phyloP scores from a whole-genome alignment of 2,888 invertebrate species.

The Anorthoa munda region DNA sequence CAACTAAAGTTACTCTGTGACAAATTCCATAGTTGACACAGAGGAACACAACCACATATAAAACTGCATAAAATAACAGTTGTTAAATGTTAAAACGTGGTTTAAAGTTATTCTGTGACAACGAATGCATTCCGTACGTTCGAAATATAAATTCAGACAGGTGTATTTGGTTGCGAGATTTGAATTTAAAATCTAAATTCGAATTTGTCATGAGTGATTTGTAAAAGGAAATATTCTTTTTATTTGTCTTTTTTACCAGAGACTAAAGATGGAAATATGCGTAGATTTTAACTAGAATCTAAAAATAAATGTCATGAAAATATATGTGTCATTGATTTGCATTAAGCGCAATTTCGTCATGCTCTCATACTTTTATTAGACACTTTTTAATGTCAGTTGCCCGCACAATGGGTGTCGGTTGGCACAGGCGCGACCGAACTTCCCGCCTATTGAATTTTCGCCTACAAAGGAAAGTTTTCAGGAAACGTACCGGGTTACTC shows the following conservation, averaged over 20 bases:
- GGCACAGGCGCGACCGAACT: slow-evolving; percentile 77
- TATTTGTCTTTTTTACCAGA: not conserved
- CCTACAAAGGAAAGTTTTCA: slow-evolving; percentile 88
- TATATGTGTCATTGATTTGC: slow-evolving; percentile 8
- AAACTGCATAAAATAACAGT: slow-evolving; percentile 48
- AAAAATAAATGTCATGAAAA: not conserved
- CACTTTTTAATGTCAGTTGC: slow-evolving; percentile 74
- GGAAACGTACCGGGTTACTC: slow-evolving; percentile 85
- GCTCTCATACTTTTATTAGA: slow-evolving; percentile 67
- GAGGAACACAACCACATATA: slow-evolving; percentile 45
- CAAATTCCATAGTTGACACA: slow-evolving; percentile 61
- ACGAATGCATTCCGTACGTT: slow-evolving; percentile 60
- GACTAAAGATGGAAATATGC: not conserved
- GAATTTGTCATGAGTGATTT: slow-evolving; percentile 39
- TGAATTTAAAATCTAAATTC: slow-evolving; percentile 63
- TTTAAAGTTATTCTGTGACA: slow-evolving; percentile 58
- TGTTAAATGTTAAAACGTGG: slow-evolving; percentile 36
- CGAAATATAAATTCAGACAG: slow-evolving; percentile 66
- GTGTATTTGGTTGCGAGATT: slow-evolving; percentile 65
- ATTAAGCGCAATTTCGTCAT: slow-evolving; percentile 37
- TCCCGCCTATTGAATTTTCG: slow-evolving; percentile 87
- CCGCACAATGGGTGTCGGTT: slow-evolving; percentile 77
- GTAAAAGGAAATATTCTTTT: slow-evolving; percentile 9
- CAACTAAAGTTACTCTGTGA: slow-evolving; percentile 43
- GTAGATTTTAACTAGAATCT: not conserved